Conservation (phyloP, 2,113 vertebrate genomes). For the Coryphaenoides rupestris region DNA sequence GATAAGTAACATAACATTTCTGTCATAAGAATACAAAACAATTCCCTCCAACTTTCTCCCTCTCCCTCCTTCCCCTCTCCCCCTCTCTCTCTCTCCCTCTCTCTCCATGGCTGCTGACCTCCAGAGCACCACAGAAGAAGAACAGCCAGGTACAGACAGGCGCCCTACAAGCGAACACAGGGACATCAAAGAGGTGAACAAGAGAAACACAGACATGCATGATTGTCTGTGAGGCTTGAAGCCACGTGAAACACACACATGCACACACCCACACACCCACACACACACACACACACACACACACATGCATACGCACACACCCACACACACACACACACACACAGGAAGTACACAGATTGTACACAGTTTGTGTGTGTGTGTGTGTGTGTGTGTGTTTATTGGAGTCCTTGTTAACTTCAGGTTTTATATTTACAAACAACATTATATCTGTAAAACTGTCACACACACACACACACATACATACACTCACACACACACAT, state of each 20-base stretch:
- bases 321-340: not conserved
- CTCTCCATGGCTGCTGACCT: conserved; percentile 50
- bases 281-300: not conserved
- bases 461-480: not conserved
- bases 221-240: conserved; percentile 39
- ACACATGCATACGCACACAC: not conserved
- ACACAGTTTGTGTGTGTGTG: too few species aligned
- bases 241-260: conserved; percentile 30
- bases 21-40: too few species aligned
- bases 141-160: conserved; percentile 23
- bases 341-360: not conserved
- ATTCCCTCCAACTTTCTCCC: conserved; percentile 9
- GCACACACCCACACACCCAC: not conserved
- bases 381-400: not conserved
- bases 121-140: conserved; percentile 3
- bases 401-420: not conserved
- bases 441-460: not conserved
- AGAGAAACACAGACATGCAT: conserved; percentile 45
- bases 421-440: too few species aligned
- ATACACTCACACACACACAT: conserved; percentile 2
- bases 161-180: conserved; percentile 25
- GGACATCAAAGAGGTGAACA: conserved; percentile 30
- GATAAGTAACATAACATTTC: too few species aligned
- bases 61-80: too few species aligned
- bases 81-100: conserved; percentile 11